Evolutionary conservation across 2,888 invertebrate genomes (phyloP).

Genomic region (Sphaerophoria taeniata): DNA sequence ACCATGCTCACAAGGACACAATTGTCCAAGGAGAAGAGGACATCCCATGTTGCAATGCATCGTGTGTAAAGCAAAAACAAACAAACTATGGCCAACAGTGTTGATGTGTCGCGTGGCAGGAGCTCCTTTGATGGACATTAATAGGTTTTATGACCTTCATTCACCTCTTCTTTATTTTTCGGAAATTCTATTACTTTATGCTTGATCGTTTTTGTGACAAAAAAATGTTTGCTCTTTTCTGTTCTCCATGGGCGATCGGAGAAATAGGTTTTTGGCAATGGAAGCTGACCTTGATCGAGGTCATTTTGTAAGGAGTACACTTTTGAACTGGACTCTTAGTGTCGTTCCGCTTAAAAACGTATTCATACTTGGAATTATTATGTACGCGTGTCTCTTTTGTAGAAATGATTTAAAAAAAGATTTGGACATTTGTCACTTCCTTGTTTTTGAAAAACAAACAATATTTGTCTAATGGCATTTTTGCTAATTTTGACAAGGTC

Average conservation of each 20-base stretch:
- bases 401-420: neutral
- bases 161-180: slow-evolving; percentile 41
- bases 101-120: slow-evolving; percentile 67
- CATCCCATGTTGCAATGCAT: slow-evolving; percentile 17
- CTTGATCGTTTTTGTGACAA: slow-evolving; percentile 62
- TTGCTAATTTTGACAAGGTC: slow-evolving; percentile 58
- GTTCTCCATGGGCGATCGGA: slow-evolving; percentile 57
- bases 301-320: slow-evolving; percentile 49
- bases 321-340: slow-evolving; percentile 51
- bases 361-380: neutral
- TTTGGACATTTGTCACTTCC: slow-evolving; percentile 49
- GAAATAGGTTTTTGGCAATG: slow-evolving; percentile 7
- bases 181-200: slow-evolving; percentile 20
- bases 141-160: slow-evolving; percentile 42
- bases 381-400: slow-evolving; percentile 53
- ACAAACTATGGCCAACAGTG: slow-evolving; percentile 18
- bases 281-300: slow-evolving; percentile 47
- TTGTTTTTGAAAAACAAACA: neutral
- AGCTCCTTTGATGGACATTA: slow-evolving; percentile 52
- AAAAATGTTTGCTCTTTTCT: slow-evolving; percentile 36
- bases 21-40: neutral
- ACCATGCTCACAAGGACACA: slow-evolving; percentile 19
- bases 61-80: neutral
- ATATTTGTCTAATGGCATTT: neutral
- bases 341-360: slow-evolving; percentile 55